Evolutionary conservation across 2,888 invertebrate genomes (phyloP), one percentile per base, ranked within the genome.

Genomic region (Euplagia quadripunctaria): DNA sequence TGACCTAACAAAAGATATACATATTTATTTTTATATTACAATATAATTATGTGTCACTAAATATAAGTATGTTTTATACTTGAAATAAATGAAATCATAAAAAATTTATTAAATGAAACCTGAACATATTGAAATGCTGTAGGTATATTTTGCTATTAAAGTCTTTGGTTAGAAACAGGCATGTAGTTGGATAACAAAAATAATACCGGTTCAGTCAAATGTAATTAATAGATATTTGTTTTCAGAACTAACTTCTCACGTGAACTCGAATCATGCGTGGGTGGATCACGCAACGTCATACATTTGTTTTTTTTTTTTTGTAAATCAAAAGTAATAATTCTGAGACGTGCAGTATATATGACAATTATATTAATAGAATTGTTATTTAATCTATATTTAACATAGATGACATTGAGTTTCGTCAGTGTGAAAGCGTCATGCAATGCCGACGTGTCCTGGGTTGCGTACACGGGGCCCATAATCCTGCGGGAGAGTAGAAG

Each of bases 291-390:
- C 76, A 75, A 78, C 79, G 69, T 70, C 74, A 71, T 67, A 74
- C 55, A 82, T 76, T 74, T 76, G 72, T 78, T 80, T 84, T 43
- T 67, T 84, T 43, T 67, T 51, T 68, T 82, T 82, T 68, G 73
- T 74, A 85, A 82, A 82, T 66, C 74, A 64, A 70, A 70, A 79
- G 83, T 77, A 77, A 80, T 76, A 70, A 74, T 67, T 74, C 72
- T 72, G 72, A 74, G 71, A 75, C 76, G 68, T 73, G 64, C 68
- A 67, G 75, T 75, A 64, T 78, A 76, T 70, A 3, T 46, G 80
- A 84, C 70, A 71, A 64, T 80, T 82, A 80, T 82, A 85, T 84
- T 77, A 76, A 71, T 75, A 83, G 85, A 82, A 68, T 61, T 73
- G 51, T 78, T 70, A 64, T 75, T 73, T 77, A 75, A 74, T 72